These are phyloP conservation scores for Cheilosia vulpina DNA, from an alignment of 2,888 invertebrate genomes.

Conservation along the genomic window DNA sequence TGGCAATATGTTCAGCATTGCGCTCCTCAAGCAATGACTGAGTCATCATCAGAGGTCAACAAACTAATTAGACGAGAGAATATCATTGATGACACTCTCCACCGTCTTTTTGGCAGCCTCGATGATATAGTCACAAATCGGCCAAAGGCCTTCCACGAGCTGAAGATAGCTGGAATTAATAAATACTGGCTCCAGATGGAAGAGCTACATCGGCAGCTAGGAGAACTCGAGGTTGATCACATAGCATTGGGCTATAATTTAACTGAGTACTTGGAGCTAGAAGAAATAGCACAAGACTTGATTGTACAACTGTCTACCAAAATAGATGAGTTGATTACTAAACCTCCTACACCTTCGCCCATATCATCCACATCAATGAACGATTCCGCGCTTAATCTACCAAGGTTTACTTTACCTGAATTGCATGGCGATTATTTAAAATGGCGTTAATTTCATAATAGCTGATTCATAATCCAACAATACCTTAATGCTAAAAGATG, in stretches of 20 bases:
- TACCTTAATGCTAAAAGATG: constrained; percentile 37
- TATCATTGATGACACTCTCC: background rate
- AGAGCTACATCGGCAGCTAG: background rate
- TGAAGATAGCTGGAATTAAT: background rate
- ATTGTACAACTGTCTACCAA: background rate
- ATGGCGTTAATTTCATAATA: constrained; percentile 41
- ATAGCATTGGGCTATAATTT: background rate
- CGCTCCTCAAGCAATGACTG: background rate
- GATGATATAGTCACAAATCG: background rate
- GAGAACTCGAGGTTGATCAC: background rate
- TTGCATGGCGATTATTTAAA: constrained; percentile 39
- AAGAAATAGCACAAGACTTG: background rate
- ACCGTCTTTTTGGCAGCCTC: background rate
- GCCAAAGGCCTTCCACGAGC: background rate
- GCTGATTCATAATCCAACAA: constrained; percentile 34
- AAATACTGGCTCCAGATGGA: background rate
- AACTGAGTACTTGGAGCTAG: background rate
- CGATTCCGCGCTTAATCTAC: background rate
- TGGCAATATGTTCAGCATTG: background rate
- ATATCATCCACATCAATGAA: background rate
- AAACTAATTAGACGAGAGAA: background rate
- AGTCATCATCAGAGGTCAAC: background rate
- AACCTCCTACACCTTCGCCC: background rate
- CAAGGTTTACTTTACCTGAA: constrained; percentile 8
- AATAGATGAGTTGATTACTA: background rate